These are phyloP conservation scores for Eupithecia insigniata DNA, from an alignment of 2,888 invertebrate genomes.

Conservation along the genomic window DNA sequence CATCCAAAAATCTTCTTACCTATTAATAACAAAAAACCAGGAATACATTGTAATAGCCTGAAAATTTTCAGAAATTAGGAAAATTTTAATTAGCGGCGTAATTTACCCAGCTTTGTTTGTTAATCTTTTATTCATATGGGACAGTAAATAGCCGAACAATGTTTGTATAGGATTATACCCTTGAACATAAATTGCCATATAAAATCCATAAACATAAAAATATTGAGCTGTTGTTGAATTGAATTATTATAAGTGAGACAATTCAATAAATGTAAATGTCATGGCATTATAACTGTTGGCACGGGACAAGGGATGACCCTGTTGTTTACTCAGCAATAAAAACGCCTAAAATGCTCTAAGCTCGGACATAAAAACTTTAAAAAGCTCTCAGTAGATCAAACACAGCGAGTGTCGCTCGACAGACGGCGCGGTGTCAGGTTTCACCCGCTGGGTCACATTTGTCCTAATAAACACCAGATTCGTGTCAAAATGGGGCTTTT, in stretches of 20 bases:
- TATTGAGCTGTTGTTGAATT: not conserved
- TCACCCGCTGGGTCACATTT: constrained; percentile 78
- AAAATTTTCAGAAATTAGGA: no score
- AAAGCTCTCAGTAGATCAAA: constrained; percentile 85
- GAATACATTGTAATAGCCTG: no score
- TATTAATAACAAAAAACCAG: no score
- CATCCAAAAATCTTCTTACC: no score
- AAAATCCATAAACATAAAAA: not conserved
- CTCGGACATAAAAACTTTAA: constrained; percentile 83
- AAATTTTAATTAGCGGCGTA: no score
- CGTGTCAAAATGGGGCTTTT: constrained; percentile 81
- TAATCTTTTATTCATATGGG: not conserved
- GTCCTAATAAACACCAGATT: constrained; percentile 82
- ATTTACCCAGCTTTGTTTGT: not conserved
- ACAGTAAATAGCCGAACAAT: not conserved
- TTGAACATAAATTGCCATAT: not conserved
- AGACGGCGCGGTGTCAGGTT: constrained; percentile 76
- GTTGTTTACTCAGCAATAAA: constrained; percentile 81
- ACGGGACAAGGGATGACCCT: constrained; percentile 64
- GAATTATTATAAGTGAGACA: not conserved
- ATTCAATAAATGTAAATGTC: not conserved
- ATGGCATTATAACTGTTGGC: constrained; percentile 38
- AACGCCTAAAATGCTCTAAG: constrained; percentile 78
- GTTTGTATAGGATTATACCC: not conserved
- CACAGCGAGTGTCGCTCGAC: constrained; percentile 77